Evolutionary conservation across 2,888 invertebrate species (phyloP), one percentile per base, ranked within the genome.

Genomic region (Silvanus unidentatus): DNA sequence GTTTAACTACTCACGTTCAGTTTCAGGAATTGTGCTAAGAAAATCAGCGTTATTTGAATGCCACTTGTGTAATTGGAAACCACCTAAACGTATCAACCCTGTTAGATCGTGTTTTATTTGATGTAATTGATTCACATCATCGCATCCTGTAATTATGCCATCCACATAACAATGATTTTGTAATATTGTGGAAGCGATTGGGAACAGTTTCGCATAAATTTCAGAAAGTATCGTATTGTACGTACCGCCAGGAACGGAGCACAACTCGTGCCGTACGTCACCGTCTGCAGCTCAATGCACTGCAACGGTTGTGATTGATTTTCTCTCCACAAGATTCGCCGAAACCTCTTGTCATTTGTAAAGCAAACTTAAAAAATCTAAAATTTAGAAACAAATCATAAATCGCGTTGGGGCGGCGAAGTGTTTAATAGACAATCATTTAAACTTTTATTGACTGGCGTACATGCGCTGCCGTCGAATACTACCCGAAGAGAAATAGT

Each of bases 321-420:
- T 15, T 49, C 43, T 11, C 54, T 22, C 50, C 52, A 54, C 1
- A 54, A 14, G 42, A 52, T 50, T n/a, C 50, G 48, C 29, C 44
- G 44, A 15, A 48, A 30, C 42, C 42, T 44, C 6, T 36, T 42
- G 10, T 52, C 47, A 22, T 38, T 14, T 1, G 44, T 1, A 50
- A 30, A 16, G 46, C 44, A 39, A 16, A 47, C 36, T 45, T 42
- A n/a, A 22, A 49, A 22, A 30, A 42, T 12, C 41, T 22, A 34
- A 47, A 47, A 27, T 3, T 5, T 3, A 14, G 3, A 9, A 37
- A 14, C 4, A 37, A 12, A 12, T 32, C 32, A 16, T 5, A 22
- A 5, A 22, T 22, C 8, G 3, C 22, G 3, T 22, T 22, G 22
- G 4, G 22, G 8, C 4, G 22, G 22, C 8, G 22, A 8, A 5